These are phyloP conservation scores for Steinernema khuongi DNA, from an alignment of 1,140 invertebrate species.

Conservation along the genomic window DNA sequence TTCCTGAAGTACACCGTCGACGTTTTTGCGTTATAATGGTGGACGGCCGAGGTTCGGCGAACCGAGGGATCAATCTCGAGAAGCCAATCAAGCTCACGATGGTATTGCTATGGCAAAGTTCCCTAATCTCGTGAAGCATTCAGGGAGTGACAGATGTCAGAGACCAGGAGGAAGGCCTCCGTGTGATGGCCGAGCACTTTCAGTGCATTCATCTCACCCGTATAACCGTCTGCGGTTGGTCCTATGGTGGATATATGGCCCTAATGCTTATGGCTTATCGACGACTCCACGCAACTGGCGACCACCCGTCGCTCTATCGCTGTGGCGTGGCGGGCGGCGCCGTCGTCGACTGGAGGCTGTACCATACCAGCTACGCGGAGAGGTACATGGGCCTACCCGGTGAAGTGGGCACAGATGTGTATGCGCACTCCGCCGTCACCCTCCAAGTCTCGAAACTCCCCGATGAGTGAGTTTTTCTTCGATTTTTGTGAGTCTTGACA, in stretches of 20 bases:
- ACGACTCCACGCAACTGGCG: too few relatives aligned
- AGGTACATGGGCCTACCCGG: slow-evolving; percentile 90
- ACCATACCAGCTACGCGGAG: slow-evolving; percentile 87
- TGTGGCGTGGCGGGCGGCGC: slow-evolving; percentile 85
- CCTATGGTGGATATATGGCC: slow-evolving; percentile 72
- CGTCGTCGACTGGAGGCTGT: slow-evolving; percentile 88
- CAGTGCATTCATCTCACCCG: slow-evolving; percentile 80
- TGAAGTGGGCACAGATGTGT: slow-evolving; percentile 70
- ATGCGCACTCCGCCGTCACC: slow-evolving; percentile 72
- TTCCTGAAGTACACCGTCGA: slow-evolving; percentile 89
- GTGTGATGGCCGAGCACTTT: slow-evolving; percentile 71
- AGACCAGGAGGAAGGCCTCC: slow-evolving; percentile 90
- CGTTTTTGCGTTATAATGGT: slow-evolving; percentile 88
- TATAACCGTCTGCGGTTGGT: slow-evolving; percentile 95
- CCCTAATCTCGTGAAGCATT: slow-evolving; percentile 30
- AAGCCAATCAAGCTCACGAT: slow-evolving; percentile 77
- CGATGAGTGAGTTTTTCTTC: slow-evolving; percentile 71
- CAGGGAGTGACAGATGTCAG: slow-evolving; percentile 85
- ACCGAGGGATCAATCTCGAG: slow-evolving; percentile 85
- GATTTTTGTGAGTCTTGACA: slow-evolving; percentile 43
- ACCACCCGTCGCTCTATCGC: slow-evolving; percentile 44
- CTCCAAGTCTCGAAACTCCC: slow-evolving; percentile 78
- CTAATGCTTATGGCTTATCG: slow-evolving; percentile 48
- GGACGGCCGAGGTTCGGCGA: slow-evolving; percentile 86
- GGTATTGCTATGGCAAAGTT: slow-evolving; percentile 65